These are phyloP conservation scores for Condylostylus longicornis DNA, from an alignment of 1,140 invertebrate species.

Conservation along the genomic window DNA sequence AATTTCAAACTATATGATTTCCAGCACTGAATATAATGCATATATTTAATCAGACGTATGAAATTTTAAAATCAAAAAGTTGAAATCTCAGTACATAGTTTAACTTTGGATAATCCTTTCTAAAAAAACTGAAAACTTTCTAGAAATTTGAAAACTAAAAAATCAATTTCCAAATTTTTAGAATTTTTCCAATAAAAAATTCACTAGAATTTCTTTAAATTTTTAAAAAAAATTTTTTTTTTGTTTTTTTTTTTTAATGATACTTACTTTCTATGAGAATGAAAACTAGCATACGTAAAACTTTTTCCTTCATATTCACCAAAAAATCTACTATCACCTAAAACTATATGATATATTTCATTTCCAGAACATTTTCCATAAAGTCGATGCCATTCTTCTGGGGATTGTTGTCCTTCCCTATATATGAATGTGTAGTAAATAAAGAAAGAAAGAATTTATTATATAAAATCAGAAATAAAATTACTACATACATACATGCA, in stretches of 20 bases:
- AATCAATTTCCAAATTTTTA: too few species aligned
- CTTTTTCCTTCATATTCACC: conserved; percentile 97
- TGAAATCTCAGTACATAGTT: too few species aligned
- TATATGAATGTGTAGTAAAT: conserved; percentile 10
- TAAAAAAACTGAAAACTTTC: conserved; percentile 5
- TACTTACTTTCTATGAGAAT: conserved; percentile 90
- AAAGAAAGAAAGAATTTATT: conserved; percentile 1
- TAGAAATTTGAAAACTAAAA: background rate
- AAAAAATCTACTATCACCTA: conserved; percentile 91
- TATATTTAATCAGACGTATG: too few species aligned
- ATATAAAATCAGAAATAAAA: background rate
- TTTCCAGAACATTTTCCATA: conserved; percentile 97
- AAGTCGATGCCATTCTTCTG: conserved; percentile 91
- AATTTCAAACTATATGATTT: too few species aligned
- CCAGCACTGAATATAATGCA: too few species aligned
- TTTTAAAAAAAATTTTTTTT: too few species aligned
- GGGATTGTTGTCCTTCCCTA: conserved; percentile 92
- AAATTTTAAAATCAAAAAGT: too few species aligned
- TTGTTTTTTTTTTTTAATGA: too few species aligned
- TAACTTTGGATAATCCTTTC: too few species aligned
- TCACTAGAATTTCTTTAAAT: too few species aligned
- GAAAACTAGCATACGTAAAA: conserved; percentile 96
- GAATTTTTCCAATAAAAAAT: too few species aligned
- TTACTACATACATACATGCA: background rate
- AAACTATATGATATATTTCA: conserved; percentile 94